Evolutionary conservation across 2,113 vertebrate species (phyloP), one percentile per base, ranked within the genome.

Genomic region (Crocuta crocuta): DNA sequence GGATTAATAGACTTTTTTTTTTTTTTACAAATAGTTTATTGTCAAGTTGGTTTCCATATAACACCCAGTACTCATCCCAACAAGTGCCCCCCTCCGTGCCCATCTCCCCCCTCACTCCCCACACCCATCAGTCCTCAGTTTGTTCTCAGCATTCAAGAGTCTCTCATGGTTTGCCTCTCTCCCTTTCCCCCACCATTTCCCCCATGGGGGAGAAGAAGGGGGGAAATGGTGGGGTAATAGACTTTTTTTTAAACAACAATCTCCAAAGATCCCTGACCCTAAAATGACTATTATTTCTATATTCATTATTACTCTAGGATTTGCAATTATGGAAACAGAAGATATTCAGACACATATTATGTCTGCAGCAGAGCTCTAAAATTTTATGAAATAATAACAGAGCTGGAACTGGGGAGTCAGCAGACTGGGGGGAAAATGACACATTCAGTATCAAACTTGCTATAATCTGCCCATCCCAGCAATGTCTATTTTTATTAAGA

Each of bases 401-500:
- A 89, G 82, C 82, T 76, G 28, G 4, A 91, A 58, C 5, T 84
- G 48, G 24, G 79, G 33, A 93, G 12, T 66, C 16, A 73, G 6
- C 11, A 65, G n/a, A 53, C 10, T 89, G 53, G 7, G 28, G n/a
- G 78, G n/a, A 58, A 71, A 73, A 9, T 73, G 28, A 65, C 66
- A 71, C 0, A 31, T 16, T 95, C 24, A 31, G 0, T 71, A 91
- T 70, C 68, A 73, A 66, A 91, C 10, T 55, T 90, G 5, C 16
- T 94, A 0, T 82, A 89, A 81, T 58, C 11, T 17, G 12, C 16
- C 15, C 71, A 9, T 43, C 26, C 7, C 35, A 83, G 39, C 4
- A 65, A 78, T 81, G 48, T 66, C 55, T 81, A 39, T 91, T 71
- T 93, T 91, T 86, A 43, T 85, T 53, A 81, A 96, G 35, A 39